These are phyloP conservation scores for Ammodytes dubius DNA, from an alignment of 2,113 vertebrate species.

Conservation along the genomic window DNA sequence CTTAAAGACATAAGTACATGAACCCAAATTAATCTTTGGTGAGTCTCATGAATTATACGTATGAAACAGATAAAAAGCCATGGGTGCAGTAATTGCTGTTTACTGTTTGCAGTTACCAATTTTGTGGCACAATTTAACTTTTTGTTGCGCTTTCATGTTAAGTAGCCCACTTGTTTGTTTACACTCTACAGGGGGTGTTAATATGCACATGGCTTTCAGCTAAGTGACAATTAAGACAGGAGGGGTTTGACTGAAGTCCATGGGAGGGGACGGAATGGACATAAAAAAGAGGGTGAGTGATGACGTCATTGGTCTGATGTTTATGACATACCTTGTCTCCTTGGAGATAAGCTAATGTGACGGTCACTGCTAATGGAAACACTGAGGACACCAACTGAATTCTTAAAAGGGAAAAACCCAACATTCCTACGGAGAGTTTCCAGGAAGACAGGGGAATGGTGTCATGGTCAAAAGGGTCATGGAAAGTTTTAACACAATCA, in stretches of 20 bases:
- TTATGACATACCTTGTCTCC: conserved; percentile 38
- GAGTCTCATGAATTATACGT: conserved; percentile 33
- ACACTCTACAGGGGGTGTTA: conserved; percentile 66
- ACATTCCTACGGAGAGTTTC: conserved; percentile 46
- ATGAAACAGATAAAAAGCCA: conserved; percentile 37
- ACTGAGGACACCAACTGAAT: conserved; percentile 14
- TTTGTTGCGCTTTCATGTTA: conserved; percentile 47
- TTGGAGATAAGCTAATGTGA: conserved; percentile 43
- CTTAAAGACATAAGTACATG: neutral
- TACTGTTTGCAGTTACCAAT: conserved; percentile 53
- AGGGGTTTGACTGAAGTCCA: conserved; percentile 43
- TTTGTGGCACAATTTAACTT: conserved; percentile 56
- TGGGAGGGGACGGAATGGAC: conserved; percentile 30
- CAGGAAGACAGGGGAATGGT: conserved; percentile 26
- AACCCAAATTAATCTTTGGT: conserved; percentile 23
- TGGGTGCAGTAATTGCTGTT: conserved; percentile 69
- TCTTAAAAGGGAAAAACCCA: neutral
- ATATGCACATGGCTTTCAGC: conserved; percentile 48
- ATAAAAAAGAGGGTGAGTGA: conserved; percentile 9
- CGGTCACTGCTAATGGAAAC: conserved; percentile 55
- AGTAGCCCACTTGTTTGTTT: conserved; percentile 68
- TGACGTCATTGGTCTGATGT: conserved; percentile 58
- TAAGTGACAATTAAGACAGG: conserved; percentile 60
- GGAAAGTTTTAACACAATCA: conserved; percentile 17
- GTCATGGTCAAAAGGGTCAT: conserved; percentile 2